Evolutionary conservation across 2,888 invertebrate species (phyloP).

Genomic region (Camponotus fellah): DNA sequence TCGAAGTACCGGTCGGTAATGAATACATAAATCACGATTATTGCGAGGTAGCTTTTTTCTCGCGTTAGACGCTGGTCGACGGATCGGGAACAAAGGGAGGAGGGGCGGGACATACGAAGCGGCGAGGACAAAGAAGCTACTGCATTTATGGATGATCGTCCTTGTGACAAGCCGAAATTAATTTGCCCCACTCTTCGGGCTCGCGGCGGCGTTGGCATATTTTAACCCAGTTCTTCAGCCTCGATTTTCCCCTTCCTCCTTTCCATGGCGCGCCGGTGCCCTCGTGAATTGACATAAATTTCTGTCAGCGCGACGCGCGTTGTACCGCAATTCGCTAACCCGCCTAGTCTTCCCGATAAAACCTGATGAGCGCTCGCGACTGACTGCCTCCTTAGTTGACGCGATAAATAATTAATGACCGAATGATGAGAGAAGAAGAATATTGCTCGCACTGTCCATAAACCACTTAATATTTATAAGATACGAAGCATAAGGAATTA

Average conservation of each 20-base stretch:
- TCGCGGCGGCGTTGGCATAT: slow-evolving; percentile 78
- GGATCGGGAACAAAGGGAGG: slow-evolving; percentile 12
- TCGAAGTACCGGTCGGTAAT: slow-evolving; percentile 59
- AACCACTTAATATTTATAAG: slow-evolving; percentile 84
- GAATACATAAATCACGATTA: slow-evolving; percentile 67
- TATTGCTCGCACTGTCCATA: slow-evolving; percentile 74
- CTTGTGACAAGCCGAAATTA: slow-evolving; percentile 82
- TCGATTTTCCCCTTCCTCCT: slow-evolving; percentile 57
- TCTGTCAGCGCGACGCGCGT: slow-evolving; percentile 64
- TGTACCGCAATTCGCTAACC: slow-evolving; percentile 71
- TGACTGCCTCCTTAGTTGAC: slow-evolving; percentile 77
- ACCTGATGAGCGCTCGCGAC: slow-evolving; percentile 68
- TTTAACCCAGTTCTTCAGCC: slow-evolving; percentile 83
- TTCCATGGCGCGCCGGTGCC: slow-evolving; percentile 48
- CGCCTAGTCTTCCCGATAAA: slow-evolving; percentile 71
- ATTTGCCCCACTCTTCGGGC: slow-evolving; percentile 74
- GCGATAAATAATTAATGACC: slow-evolving; percentile 85
- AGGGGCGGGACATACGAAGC: slow-evolving; percentile 45
- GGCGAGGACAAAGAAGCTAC: slow-evolving; percentile 75
- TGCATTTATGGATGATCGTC: slow-evolving; percentile 83
- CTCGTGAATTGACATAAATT: slow-evolving; percentile 77
- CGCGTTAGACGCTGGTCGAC: slow-evolving; percentile 1
- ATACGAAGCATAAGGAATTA: slow-evolving; percentile 73
- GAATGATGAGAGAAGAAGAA: slow-evolving; percentile 54
- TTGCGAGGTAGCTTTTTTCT: slow-evolving; percentile 64